phyloP scores from a whole-genome alignment of 2,888 invertebrate species.

The Atherix ibis region DNA sequence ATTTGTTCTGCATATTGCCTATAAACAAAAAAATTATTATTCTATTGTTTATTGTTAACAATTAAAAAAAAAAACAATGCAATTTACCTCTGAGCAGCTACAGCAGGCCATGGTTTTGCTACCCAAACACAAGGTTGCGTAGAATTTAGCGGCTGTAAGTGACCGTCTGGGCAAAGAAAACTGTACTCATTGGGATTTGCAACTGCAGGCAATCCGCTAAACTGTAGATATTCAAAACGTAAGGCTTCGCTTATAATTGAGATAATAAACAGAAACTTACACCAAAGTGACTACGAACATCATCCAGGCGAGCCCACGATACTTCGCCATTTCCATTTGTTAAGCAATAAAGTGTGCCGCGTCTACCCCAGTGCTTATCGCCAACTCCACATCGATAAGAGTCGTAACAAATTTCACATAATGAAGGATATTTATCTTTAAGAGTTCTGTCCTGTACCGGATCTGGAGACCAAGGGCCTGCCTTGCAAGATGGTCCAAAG shows the following conservation, averaged over 20 bases:
- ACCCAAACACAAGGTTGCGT: conserved; percentile 61
- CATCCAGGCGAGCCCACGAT: conserved; percentile 63
- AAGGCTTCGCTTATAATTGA: neutral
- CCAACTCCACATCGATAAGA: conserved; percentile 41
- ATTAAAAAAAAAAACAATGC: neutral
- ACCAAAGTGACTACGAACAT: conserved; percentile 49
- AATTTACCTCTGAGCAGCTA: conserved; percentile 40
- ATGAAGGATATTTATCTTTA: conserved; percentile 49
- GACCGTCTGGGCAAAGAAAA: conserved; percentile 62
- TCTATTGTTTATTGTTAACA: conserved; percentile 1
- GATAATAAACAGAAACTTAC: conserved; percentile 25
- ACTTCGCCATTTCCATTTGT: conserved; percentile 64
- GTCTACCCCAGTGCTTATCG: conserved; percentile 71
- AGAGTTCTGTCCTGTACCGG: conserved; percentile 42
- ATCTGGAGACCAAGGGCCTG: conserved; percentile 70
- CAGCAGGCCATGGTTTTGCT: conserved; percentile 59
- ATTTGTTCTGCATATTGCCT: conserved; percentile 34
- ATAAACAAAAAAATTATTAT: conserved; percentile 2
- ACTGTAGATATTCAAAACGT: conserved; percentile 13
- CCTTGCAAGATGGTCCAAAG: conserved; percentile 69
- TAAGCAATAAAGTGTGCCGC: conserved; percentile 67
- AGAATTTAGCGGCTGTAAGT: conserved; percentile 40
- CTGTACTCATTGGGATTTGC: conserved; percentile 40
- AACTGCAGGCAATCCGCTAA: conserved; percentile 28
- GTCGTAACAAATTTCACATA: conserved; percentile 56